phyloP scores from a whole-genome alignment of 2,888 invertebrate species.

The Adineta ricciae region DNA sequence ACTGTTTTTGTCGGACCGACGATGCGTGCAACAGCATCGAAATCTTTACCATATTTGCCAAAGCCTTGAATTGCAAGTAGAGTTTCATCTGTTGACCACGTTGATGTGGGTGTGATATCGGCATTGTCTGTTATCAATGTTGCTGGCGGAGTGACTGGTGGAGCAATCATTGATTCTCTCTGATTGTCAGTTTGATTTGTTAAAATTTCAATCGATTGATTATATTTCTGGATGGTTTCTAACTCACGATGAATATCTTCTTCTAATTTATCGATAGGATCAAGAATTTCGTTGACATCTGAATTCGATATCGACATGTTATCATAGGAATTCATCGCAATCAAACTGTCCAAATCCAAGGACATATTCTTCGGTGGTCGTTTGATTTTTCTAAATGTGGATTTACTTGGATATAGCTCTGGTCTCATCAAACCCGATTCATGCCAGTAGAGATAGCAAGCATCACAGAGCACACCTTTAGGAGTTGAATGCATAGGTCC shows the following conservation, averaged over 20 bases:
- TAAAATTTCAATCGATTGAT: neutral
- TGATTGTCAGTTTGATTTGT: neutral
- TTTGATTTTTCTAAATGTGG: neutral
- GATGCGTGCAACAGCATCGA: constrained; percentile 44
- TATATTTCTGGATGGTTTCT: neutral
- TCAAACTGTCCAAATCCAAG: neutral
- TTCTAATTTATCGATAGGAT: neutral
- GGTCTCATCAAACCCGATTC: constrained; percentile 47
- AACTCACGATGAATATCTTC: neutral
- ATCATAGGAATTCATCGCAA: neutral
- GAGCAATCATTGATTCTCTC: neutral
- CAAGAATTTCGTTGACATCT: neutral
- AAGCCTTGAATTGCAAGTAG: neutral
- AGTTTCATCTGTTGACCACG: constrained; percentile 1
- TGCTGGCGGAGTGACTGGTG: neutral
- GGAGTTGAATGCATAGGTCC: constrained; percentile 65
- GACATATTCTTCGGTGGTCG: neutral
- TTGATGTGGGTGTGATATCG: neutral
- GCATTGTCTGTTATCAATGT: too few species aligned
- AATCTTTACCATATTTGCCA: constrained; percentile 63
- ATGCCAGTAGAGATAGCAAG: constrained; percentile 77
- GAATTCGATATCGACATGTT: neutral
- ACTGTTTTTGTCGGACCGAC: neutral
- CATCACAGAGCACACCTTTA: constrained; percentile 61
- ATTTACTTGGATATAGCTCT: neutral